Percentiles rank a stretch among this genome's conserved stretches.
These are phyloP conservation scores for Trissolcus basalis DNA, from an alignment of 1,140 invertebrate genomes.

Conservation along the genomic window DNA sequence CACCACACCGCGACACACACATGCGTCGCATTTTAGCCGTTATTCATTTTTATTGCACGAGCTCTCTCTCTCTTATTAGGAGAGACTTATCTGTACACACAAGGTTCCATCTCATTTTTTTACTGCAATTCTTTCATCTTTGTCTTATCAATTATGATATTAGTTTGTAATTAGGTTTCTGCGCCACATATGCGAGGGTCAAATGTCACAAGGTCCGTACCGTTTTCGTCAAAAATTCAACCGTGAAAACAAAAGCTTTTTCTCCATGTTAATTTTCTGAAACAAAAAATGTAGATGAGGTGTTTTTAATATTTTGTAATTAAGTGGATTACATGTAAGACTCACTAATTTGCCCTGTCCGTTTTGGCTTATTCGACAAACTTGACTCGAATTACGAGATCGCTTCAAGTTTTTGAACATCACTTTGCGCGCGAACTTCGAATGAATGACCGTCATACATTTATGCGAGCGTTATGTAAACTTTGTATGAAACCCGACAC, in stretches of 20 bases:
- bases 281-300: no score
- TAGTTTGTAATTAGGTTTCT: constrained; percentile 45
- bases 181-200: constrained; percentile 32
- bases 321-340: no score
- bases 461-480: constrained; percentile 44
- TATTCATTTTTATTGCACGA: constrained; percentile 43
- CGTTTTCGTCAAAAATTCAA: no score
- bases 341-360: no score
- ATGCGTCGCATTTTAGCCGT: background rate
- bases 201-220: background rate
- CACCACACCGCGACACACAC: constrained; percentile 13
- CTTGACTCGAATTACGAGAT: background rate
- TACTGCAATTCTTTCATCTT: constrained; percentile 30
- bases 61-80: constrained; percentile 13
- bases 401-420: constrained; percentile 19
- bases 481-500: constrained; percentile 44
- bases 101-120: background rate
- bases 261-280: no score
- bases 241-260: no score
- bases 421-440: constrained; percentile 15
- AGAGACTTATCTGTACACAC: constrained; percentile 4
- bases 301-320: no score
- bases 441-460: constrained; percentile 35
- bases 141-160: constrained; percentile 44
- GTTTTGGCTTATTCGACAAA: background rate